Evolutionary conservation across 2,888 invertebrate species (phyloP).

Genomic region (Drosophila histrio): DNA sequence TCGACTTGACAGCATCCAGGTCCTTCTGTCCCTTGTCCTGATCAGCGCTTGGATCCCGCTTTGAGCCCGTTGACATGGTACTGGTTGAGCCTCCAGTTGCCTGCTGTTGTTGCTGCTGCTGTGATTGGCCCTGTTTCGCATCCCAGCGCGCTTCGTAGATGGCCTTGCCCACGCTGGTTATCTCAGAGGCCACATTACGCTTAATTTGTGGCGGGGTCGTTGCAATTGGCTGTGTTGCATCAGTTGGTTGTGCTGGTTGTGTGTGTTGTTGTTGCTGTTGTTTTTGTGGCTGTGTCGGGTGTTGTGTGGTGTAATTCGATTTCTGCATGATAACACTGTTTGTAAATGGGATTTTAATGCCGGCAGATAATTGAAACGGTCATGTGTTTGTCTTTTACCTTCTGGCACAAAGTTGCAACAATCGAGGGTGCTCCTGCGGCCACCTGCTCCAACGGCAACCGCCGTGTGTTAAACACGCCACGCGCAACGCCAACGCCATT

Average conservation of each 20-base stretch:
- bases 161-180: conserved; percentile 66
- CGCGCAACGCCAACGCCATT: conserved; percentile 78
- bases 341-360: conserved; percentile 58
- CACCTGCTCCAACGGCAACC: conserved; percentile 37
- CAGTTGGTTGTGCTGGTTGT: not conserved
- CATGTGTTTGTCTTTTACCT: conserved; percentile 42
- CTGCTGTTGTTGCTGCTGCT: no score
- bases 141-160: conserved; percentile 72
- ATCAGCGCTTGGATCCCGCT: not conserved
- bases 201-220: conserved; percentile 55
- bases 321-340: conserved; percentile 35
- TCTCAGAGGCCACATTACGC: conserved; percentile 70
- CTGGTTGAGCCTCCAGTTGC: not conserved
- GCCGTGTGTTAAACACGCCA: conserved; percentile 57
- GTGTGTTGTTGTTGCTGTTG: not conserved
- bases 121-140: conserved; percentile 35
- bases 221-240: not conserved
- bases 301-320: conserved; percentile 44
- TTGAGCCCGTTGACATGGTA: not conserved
- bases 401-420: conserved; percentile 32
- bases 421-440: conserved; percentile 50
- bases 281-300: not conserved
- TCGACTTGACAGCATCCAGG: conserved; percentile 46
- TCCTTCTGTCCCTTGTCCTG: conserved; percentile 18
- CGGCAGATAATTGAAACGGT: conserved; percentile 13